These are phyloP conservation scores for Microctenopoma lineatum DNA, from an alignment of 2,797 vertebrate genomes.

Conservation along the genomic window DNA sequence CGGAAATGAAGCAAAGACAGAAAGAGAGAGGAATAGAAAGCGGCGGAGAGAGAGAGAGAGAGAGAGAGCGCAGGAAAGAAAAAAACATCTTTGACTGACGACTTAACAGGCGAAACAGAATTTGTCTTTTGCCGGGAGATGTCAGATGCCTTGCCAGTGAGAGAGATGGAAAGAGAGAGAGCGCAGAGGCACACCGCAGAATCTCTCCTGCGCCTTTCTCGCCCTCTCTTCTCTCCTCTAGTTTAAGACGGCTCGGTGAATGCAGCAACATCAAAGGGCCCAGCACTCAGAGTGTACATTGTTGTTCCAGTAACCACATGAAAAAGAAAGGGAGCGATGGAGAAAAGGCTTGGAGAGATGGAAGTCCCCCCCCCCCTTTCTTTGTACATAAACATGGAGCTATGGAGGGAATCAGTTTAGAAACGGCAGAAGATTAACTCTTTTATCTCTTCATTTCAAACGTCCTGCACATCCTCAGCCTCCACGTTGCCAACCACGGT, in stretches of 20 bases:
- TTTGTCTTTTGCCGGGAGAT: slow-evolving; percentile 82
- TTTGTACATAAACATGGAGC: slow-evolving; percentile 73
- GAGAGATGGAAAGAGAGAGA: slow-evolving; percentile 59
- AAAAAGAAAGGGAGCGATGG: slow-evolving; percentile 73
- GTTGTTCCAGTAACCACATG: slow-evolving; percentile 85
- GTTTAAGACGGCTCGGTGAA: slow-evolving; percentile 85
- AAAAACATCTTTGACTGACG: slow-evolving; percentile 80
- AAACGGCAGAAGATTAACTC: slow-evolving; percentile 75
- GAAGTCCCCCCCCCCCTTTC: slow-evolving; percentile 54
- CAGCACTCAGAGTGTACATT: slow-evolving; percentile 81
- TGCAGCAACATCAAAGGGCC: slow-evolving; percentile 83
- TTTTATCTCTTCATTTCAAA: slow-evolving; percentile 80
- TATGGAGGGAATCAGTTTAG: slow-evolving; percentile 73
- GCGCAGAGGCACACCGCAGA: slow-evolving; percentile 72
- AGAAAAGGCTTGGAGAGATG: slow-evolving; percentile 67
- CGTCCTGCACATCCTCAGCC: slow-evolving; percentile 59
- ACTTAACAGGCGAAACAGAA: slow-evolving; percentile 84
- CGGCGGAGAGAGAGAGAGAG: slow-evolving; percentile 20
- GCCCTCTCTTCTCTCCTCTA: slow-evolving; percentile 76
- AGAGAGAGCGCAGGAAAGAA: slow-evolving; percentile 34
- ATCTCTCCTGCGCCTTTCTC: slow-evolving; percentile 77
- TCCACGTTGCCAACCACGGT: slow-evolving; percentile 57
- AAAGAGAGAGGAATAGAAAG: slow-evolving; percentile 28
- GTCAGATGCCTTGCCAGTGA: slow-evolving; percentile 85
- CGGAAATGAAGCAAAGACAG: slow-evolving; percentile 71